Conservation (phyloP, 2,888 invertebrate genomes). For the Troilus luridus region DNA sequence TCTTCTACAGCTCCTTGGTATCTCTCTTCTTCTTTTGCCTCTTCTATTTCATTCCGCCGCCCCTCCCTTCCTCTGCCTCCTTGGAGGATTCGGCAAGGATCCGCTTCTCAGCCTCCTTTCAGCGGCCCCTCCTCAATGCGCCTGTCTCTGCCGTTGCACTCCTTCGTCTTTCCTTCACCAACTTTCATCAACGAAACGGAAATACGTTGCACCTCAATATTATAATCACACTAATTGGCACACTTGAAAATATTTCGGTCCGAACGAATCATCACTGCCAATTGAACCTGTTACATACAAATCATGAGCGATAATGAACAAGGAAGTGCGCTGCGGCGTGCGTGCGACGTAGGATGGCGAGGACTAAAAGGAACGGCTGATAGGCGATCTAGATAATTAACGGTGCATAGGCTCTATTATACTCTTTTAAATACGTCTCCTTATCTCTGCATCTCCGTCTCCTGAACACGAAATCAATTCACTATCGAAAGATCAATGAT, state of each 20-base stretch:
- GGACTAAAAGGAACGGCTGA: neutral
- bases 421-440: constrained; percentile 52
- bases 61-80: neutral
- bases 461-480: neutral
- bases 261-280: neutral
- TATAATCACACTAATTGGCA: neutral
- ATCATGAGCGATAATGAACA: neutral
- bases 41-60: constrained; percentile 44
- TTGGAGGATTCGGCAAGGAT: neutral
- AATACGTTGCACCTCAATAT: neutral
- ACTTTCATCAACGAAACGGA: neutral
- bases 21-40: constrained; percentile 43
- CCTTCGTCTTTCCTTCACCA: neutral
- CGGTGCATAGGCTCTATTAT: constrained; percentile 53
- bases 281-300: neutral
- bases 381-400: constrained; percentile 57
- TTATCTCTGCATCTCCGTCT: constrained; percentile 36
- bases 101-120: constrained; percentile 43
- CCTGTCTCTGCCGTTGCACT: neutral
- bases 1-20: constrained; percentile 46
- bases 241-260: neutral
- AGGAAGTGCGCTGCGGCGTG: constrained; percentile 8
- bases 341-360: neutral
- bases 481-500: constrained; percentile 8
- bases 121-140: neutral